A percentile compares a stretch with the other conserved stretches of the same genome.
Evolutionary conservation across 2,113 vertebrate species (phyloP).

Genomic region (Oncorhynchus gorbuscha): DNA sequence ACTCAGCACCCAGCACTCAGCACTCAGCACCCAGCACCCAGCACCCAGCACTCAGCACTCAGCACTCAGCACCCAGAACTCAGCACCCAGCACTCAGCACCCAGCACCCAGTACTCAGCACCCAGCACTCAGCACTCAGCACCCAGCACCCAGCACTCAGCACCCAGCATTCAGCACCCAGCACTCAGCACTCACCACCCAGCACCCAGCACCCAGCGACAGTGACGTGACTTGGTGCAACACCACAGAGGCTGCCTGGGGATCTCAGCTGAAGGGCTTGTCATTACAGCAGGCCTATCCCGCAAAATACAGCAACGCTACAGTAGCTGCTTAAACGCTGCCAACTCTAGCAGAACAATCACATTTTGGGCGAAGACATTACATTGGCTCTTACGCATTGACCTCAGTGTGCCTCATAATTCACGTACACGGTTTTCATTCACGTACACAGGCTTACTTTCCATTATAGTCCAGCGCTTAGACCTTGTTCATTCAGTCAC

Average conservation of each 20-base stretch:
- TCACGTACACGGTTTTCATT: constrained; percentile 46
- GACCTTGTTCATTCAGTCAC: constrained; percentile 39
- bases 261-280: constrained; percentile 56
- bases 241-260: constrained; percentile 49
- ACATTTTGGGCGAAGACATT: constrained; percentile 60
- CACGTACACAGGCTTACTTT: constrained; percentile 60
- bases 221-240: constrained; percentile 48
- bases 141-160: no score
- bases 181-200: no score
- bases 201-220: constrained; percentile 1
- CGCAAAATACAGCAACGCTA: constrained; percentile 64
- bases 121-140: no score
- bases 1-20: no score
- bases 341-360: constrained; percentile 73
- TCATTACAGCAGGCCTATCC: constrained; percentile 44
- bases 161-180: no score
- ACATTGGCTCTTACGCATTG: constrained; percentile 47
- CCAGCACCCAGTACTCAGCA: no score
- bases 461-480: constrained; percentile 52
- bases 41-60: no score
- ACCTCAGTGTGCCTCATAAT: constrained; percentile 58
- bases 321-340: constrained; percentile 51
- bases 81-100: no score
- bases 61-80: no score
- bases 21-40: no score